Conservation (phyloP, 2,888 invertebrate genomes). For the Apocheima hispidaria region DNA sequence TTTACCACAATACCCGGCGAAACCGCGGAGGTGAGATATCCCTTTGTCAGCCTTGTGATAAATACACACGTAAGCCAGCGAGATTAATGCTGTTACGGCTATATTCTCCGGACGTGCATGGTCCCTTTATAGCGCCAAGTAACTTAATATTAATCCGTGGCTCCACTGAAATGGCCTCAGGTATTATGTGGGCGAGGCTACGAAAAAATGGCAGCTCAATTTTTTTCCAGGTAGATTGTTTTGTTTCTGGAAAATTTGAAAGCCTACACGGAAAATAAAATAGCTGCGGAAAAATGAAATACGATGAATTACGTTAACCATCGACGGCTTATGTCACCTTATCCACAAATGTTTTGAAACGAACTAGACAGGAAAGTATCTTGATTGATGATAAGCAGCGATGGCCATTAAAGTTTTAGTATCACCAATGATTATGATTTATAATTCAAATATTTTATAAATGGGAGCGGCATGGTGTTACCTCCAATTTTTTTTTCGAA, state of each 20-base stretch:
- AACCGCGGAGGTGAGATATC: constrained; percentile 54
- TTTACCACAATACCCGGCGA: constrained; percentile 55
- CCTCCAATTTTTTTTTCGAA: too few species aligned
- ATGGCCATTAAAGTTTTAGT: too few species aligned
- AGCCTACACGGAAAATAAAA: constrained; percentile 7
- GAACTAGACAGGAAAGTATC: too few species aligned
- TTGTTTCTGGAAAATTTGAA: constrained; percentile 14
- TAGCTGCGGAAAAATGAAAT: not conserved
- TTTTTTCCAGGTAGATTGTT: constrained; percentile 20
- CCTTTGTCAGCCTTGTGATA: constrained; percentile 60
- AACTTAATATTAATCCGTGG: constrained; percentile 38
- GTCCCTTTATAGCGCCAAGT: constrained; percentile 35
- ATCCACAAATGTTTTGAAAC: too few species aligned
- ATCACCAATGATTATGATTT: too few species aligned
- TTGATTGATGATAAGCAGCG: too few species aligned
- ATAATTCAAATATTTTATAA: too few species aligned
- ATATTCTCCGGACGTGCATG: constrained; percentile 39
- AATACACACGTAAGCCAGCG: constrained; percentile 56
- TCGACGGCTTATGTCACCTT: too few species aligned
- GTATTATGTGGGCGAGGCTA: constrained; percentile 26
- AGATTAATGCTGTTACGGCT: constrained; percentile 52
- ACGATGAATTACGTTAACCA: not conserved
- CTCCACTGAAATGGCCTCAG: constrained; percentile 29
- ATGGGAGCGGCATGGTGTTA: too few species aligned
- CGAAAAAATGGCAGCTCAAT: constrained; percentile 21